Conservation (phyloP, 2,888 invertebrate species). For the Lasioglossum morio region DNA sequence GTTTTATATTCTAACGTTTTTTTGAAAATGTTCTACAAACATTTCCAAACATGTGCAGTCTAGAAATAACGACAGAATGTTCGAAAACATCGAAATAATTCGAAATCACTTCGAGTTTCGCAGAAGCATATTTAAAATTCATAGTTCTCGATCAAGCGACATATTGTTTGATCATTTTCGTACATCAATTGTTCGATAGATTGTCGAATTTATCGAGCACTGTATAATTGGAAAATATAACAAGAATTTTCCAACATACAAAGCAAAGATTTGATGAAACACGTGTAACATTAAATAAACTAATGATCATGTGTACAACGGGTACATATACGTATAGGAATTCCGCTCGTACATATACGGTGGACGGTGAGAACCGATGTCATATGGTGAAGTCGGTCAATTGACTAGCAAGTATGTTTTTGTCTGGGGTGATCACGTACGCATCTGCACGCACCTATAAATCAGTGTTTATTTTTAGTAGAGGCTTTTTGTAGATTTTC, state of each 20-base stretch:
- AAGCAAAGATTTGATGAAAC: neutral
- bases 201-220: neutral
- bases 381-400: conserved; percentile 59
- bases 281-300: conserved; percentile 22
- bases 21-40: too few relatives aligned
- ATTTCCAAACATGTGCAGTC: too few relatives aligned
- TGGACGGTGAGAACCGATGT: conserved; percentile 18
- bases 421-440: conserved; percentile 71
- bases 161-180: neutral
- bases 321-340: neutral
- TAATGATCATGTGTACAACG: neutral
- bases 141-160: conserved; percentile 30
- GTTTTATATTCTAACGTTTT: too few relatives aligned
- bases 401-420: conserved; percentile 78
- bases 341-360: neutral
- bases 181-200: neutral
- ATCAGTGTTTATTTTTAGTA: conserved; percentile 80
- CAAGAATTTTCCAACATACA: conserved; percentile 4
- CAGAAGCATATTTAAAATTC: conserved; percentile 20
- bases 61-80: conserved; percentile 7
- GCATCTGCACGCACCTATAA: conserved; percentile 67
- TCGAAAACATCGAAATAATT: neutral
- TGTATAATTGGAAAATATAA: conserved; percentile 15
- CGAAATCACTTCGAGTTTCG: neutral
- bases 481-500: conserved; percentile 58